phyloP scores from a whole-genome alignment of 2,888 invertebrate genomes.

The Dusona sp. region DNA sequence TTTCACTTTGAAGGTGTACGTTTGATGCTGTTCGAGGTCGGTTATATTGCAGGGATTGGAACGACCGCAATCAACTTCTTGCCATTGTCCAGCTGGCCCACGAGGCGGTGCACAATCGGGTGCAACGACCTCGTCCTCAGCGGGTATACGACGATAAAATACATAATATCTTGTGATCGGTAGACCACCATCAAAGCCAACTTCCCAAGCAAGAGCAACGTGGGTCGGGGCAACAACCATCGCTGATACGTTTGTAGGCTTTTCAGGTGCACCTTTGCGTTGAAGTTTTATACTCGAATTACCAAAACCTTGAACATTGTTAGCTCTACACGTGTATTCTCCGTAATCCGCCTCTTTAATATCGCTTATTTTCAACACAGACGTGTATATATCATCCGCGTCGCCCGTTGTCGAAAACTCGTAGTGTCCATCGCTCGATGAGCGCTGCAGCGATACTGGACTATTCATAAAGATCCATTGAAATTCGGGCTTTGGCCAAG shows the following conservation, averaged over 20 bases:
- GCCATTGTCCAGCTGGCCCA: slow-evolving; percentile 89
- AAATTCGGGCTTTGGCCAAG: slow-evolving; percentile 96
- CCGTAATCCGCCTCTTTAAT: slow-evolving; percentile 95
- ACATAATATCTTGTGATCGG: slow-evolving; percentile 95
- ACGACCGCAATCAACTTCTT: slow-evolving; percentile 93
- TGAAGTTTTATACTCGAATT: slow-evolving; percentile 92
- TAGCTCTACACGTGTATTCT: slow-evolving; percentile 95
- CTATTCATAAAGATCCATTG: slow-evolving; percentile 95
- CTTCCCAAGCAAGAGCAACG: slow-evolving; percentile 93
- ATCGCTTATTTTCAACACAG: slow-evolving; percentile 90
- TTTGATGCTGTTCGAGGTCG: slow-evolving; percentile 93
- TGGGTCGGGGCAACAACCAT: slow-evolving; percentile 92
- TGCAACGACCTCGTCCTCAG: slow-evolving; percentile 87
- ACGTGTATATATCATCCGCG: slow-evolving; percentile 94
- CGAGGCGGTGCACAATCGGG: slow-evolving; percentile 87
- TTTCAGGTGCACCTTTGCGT: slow-evolving; percentile 94
- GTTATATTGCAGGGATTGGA: slow-evolving; percentile 96
- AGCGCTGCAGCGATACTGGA: slow-evolving; percentile 90
- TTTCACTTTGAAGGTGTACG: slow-evolving; percentile 95
- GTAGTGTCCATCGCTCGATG: slow-evolving; percentile 92
- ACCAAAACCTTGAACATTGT: slow-evolving; percentile 92
- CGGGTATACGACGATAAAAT: slow-evolving; percentile 90
- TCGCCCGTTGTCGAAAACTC: slow-evolving; percentile 93
- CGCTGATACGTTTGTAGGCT: slow-evolving; percentile 90
- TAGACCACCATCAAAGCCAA: slow-evolving; percentile 96